Evolutionary conservation across 2,113 vertebrate genomes (phyloP).

Genomic region (Callionymus lyra): DNA sequence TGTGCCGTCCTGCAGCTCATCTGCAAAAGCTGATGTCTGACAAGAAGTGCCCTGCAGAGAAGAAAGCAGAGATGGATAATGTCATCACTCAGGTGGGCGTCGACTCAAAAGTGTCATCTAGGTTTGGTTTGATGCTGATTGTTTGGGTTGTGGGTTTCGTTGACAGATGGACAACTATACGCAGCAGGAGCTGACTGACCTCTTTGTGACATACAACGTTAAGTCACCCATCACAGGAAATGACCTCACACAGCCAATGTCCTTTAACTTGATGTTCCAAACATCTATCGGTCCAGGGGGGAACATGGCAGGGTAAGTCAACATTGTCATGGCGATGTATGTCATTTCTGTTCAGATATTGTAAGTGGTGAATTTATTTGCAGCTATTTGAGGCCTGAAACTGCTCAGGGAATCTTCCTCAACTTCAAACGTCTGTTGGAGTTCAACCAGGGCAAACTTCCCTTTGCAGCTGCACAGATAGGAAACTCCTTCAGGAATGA

Average conservation of each 20-base stretch:
- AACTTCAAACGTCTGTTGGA: constrained; percentile 97
- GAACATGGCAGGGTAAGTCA: constrained; percentile 84
- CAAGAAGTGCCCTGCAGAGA: constrained; percentile 88
- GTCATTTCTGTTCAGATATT: background rate
- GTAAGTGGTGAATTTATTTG: constrained; percentile 4
- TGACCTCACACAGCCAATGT: constrained; percentile 83
- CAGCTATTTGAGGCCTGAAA: constrained; percentile 96
- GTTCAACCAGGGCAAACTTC: constrained; percentile 96
- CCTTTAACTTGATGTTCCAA: constrained; percentile 98
- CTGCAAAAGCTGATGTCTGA: constrained; percentile 96
- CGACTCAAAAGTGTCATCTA: background rate
- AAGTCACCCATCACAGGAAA: constrained; percentile 92
- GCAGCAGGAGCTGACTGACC: constrained; percentile 82
- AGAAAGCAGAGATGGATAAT: constrained; percentile 88
- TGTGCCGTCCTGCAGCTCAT: constrained; percentile 67
- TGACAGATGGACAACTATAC: constrained; percentile 89
- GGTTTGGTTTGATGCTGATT: background rate
- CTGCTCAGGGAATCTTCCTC: constrained; percentile 97
- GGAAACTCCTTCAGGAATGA: constrained; percentile 98
- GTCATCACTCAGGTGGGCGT: constrained; percentile 80
- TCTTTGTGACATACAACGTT: constrained; percentile 91
- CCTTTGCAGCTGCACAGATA: constrained; percentile 96
- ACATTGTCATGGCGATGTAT: background rate
- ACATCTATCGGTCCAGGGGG: constrained; percentile 95
- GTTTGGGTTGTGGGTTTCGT: background rate